Conservation (phyloP, 2,888 invertebrate species). For the Drosophila borborema region DNA sequence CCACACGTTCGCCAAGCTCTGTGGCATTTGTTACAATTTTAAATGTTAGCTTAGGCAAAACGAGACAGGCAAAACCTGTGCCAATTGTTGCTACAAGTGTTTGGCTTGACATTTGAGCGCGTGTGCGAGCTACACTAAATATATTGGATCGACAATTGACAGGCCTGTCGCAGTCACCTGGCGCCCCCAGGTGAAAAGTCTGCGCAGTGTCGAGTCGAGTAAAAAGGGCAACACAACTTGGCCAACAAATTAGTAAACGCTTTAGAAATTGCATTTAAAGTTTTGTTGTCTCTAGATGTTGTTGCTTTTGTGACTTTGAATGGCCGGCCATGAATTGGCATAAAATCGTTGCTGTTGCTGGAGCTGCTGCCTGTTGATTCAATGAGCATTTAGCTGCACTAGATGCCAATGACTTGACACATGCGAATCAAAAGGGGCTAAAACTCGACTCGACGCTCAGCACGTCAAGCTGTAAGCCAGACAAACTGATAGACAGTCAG, state of each 20-base stretch:
- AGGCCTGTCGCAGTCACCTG: slow-evolving; percentile 41
- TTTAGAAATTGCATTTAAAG: slow-evolving; percentile 63
- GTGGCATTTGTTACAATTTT: slow-evolving; percentile 82
- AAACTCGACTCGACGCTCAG: slow-evolving; percentile 57
- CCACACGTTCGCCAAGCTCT: slow-evolving; percentile 76
- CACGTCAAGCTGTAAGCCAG: slow-evolving; percentile 49
- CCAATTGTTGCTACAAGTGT: slow-evolving; percentile 79
- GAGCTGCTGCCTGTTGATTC: slow-evolving; percentile 58
- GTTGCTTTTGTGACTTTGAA: slow-evolving; percentile 49
- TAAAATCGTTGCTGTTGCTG: slow-evolving; percentile 52
- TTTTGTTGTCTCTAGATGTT: slow-evolving; percentile 13
- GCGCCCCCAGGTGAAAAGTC: slow-evolving; percentile 67
- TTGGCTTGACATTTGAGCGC: slow-evolving; percentile 75
- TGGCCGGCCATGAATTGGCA: slow-evolving; percentile 72
- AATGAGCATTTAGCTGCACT: slow-evolving; percentile 77
- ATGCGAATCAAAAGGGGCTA: slow-evolving; percentile 75
- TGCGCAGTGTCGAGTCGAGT: slow-evolving; percentile 1
- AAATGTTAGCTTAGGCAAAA: slow-evolving; percentile 76
- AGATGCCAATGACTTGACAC: slow-evolving; percentile 82
- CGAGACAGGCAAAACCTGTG: slow-evolving; percentile 61
- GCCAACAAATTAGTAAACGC: slow-evolving; percentile 66
- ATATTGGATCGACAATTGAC: slow-evolving; percentile 57
- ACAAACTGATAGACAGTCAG: slow-evolving; percentile 47
- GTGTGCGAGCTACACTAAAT: slow-evolving; percentile 58
- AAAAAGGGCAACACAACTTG: slow-evolving; percentile 54